phyloP scores from a whole-genome alignment of 2,797 vertebrate genomes.

The Cetoscarus ocellatus region DNA sequence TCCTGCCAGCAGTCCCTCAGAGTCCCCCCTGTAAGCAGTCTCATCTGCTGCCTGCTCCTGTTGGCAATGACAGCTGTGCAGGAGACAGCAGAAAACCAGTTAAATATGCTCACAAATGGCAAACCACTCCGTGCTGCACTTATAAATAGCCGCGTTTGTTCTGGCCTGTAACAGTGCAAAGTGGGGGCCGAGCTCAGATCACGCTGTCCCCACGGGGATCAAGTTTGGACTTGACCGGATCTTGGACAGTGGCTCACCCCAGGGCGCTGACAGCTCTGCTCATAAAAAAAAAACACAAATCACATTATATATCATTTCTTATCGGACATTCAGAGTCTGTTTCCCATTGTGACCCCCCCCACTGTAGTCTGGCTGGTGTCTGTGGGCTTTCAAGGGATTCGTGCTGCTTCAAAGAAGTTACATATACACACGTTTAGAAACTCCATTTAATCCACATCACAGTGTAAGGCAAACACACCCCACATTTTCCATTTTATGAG shows the following conservation, averaged over 20 bases:
- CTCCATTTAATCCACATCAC: neutral
- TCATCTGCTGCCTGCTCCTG: conserved; percentile 58
- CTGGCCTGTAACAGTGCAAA: conserved; percentile 68
- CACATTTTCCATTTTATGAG: conserved; percentile 14
- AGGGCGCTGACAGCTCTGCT: conserved; percentile 74
- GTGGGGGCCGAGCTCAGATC: conserved; percentile 62
- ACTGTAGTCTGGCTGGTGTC: conserved; percentile 27
- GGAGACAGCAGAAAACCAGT: conserved; percentile 68
- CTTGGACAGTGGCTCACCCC: conserved; percentile 64
- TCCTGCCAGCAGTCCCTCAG: conserved; percentile 11
- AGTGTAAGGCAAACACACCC: conserved; percentile 3
- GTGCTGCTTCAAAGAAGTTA: neutral
- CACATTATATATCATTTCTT: conserved; percentile 70
- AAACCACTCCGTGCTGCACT: conserved; percentile 74
- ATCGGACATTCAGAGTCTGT: conserved; percentile 32
- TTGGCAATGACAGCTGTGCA: conserved; percentile 81
- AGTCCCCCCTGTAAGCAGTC: conserved; percentile 36
- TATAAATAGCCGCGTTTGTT: conserved; percentile 88
- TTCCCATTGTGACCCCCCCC: conserved; percentile 23
- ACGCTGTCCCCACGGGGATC: conserved; percentile 83
- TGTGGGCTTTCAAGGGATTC: conserved; percentile 48
- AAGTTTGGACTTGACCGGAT: conserved; percentile 84
- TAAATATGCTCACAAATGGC: conserved; percentile 82
- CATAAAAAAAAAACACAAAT: conserved; percentile 62
- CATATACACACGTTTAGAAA: neutral